These are phyloP conservation scores for Dendrolimus punctatus DNA, from an alignment of 1,140 invertebrate species.

Conservation along the genomic window DNA sequence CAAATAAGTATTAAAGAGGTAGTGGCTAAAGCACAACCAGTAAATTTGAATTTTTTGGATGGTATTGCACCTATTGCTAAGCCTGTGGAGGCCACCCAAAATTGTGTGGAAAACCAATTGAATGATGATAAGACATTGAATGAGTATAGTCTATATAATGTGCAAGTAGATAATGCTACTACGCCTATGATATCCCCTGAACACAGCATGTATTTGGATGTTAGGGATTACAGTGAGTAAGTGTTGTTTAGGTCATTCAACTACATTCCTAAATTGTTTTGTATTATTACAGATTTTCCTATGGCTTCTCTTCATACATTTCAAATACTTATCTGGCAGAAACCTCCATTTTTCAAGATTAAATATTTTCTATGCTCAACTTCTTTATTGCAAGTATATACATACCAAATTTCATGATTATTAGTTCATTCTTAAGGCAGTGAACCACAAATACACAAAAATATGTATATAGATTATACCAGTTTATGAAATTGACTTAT, in stretches of 20 bases:
- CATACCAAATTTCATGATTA: too few species aligned
- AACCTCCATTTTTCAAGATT: too few species aligned
- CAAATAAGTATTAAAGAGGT: slow-evolving; percentile 56
- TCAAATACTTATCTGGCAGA: too few species aligned
- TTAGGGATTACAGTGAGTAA: slow-evolving; percentile 74
- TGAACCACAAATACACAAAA: too few species aligned
- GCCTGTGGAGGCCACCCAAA: slow-evolving; percentile 12
- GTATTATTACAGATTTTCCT: slow-evolving; percentile 5
- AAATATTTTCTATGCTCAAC: too few species aligned
- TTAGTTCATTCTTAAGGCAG: too few species aligned
- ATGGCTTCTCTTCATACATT: background rate
- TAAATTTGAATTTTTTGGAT: slow-evolving; percentile 52
- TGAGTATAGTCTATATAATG: slow-evolving; percentile 71
- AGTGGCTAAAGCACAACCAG: slow-evolving; percentile 33
- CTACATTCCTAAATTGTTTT: background rate
- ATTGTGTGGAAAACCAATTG: slow-evolving; percentile 6
- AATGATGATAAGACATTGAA: slow-evolving; percentile 57
- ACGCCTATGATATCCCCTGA: slow-evolving; percentile 73
- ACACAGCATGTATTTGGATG: slow-evolving; percentile 74
- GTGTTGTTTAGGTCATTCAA: slow-evolving; percentile 14
- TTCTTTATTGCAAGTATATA: too few species aligned
- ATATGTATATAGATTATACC: too few species aligned
- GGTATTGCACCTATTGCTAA: slow-evolving; percentile 38
- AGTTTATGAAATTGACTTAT: too few species aligned
- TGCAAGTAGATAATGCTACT: slow-evolving; percentile 71